Conservation (phyloP, 2,888 invertebrate genomes). For the Aromia moschata region DNA sequence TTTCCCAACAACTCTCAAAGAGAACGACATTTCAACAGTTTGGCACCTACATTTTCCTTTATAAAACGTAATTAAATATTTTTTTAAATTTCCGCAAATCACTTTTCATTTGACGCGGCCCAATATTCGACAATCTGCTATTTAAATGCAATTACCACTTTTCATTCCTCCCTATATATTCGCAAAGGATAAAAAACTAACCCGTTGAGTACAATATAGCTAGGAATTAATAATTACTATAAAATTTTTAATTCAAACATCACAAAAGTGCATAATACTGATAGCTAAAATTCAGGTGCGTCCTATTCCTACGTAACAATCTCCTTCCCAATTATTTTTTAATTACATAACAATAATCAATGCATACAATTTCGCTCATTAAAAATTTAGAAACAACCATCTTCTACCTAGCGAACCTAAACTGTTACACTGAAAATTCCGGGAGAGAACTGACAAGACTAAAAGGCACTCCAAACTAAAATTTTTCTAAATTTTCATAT, state of each 20-base stretch:
- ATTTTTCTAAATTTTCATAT: not conserved
- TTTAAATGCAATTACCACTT: not conserved
- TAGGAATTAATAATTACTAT: conserved; percentile 5
- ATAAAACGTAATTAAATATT: not conserved
- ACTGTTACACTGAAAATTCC: not conserved
- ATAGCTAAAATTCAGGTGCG: not conserved
- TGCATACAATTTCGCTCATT: not conserved
- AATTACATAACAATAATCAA: not conserved
- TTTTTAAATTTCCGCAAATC: not conserved
- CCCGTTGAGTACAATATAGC: not conserved
- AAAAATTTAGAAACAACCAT: not conserved
- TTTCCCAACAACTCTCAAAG: conserved; percentile 6
- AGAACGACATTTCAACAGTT: conserved; percentile 16
- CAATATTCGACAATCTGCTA: not conserved
- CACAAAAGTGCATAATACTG: conserved; percentile 26
- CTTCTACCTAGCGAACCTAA: not conserved
- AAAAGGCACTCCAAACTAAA: conserved; percentile 7
- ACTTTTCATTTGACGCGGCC: not conserved
- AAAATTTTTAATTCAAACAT: conserved; percentile 17
- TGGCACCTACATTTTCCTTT: conserved; percentile 17
- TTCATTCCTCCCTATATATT: not conserved
- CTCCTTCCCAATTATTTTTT: not conserved
- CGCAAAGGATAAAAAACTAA: not conserved
- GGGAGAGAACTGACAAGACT: not conserved
- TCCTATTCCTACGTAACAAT: not conserved